Evolutionary conservation across 2,113 vertebrate species (phyloP).

Genomic region (Phylloscopus trochiloides): DNA sequence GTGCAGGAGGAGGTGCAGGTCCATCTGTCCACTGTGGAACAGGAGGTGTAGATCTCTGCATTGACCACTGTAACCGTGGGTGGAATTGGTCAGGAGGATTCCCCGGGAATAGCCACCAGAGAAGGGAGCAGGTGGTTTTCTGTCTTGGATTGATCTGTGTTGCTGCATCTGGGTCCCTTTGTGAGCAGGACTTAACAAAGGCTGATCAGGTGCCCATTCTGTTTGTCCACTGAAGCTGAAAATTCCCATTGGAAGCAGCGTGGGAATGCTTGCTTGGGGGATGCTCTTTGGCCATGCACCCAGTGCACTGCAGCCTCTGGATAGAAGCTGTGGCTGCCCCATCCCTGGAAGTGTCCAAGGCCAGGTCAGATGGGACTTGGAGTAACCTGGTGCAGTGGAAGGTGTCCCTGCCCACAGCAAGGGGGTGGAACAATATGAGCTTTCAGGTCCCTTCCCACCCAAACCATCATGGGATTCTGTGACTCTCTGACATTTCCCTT

Average conservation of each 20-base stretch:
- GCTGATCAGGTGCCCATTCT: background rate
- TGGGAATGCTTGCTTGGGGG: accelerated
- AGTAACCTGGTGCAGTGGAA: background rate
- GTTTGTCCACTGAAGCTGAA: background rate
- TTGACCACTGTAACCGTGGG: background rate
- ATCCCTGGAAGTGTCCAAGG: background rate
- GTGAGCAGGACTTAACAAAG: background rate
- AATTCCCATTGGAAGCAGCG: background rate
- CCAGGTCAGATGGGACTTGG: background rate
- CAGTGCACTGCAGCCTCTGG: background rate
- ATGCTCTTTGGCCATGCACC: background rate
- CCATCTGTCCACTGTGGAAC: background rate
- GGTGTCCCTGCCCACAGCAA: background rate
- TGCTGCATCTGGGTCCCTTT: background rate
- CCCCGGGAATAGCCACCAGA: background rate
- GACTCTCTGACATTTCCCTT: background rate
- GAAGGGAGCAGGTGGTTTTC: background rate
- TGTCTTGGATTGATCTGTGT: background rate
- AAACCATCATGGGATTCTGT: background rate
- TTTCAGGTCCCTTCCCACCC: background rate
- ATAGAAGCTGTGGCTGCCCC: background rate
- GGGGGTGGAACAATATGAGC: background rate
- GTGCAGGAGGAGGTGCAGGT: background rate
- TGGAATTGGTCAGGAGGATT: background rate
- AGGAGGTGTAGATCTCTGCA: background rate